Conservation (phyloP, 1,140 invertebrate genomes). For the Drosophila lacteicornis region DNA sequence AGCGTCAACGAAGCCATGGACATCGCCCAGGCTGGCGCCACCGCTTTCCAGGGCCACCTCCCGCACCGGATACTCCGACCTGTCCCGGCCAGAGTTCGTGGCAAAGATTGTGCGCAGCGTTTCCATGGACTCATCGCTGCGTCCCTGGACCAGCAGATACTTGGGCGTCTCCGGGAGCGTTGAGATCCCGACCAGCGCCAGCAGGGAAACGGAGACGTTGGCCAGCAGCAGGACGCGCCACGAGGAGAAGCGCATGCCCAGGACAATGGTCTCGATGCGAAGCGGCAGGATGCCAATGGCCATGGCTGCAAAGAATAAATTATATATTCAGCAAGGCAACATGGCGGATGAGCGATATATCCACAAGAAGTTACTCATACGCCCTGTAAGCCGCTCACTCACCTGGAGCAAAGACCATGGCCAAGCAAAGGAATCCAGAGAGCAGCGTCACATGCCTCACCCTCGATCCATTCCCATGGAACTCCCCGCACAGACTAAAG, state of each 20-base stretch:
- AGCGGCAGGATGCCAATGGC: conserved; percentile 88
- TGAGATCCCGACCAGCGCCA: conserved; percentile 86
- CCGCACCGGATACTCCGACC: conserved; percentile 62
- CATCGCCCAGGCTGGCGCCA: conserved; percentile 61
- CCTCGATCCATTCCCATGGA: conserved; percentile 86
- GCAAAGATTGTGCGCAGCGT: conserved; percentile 87
- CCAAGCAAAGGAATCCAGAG: conserved; percentile 88
- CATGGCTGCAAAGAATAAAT: conserved; percentile 85
- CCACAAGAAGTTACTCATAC: neutral
- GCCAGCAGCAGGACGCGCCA: conserved; percentile 89
- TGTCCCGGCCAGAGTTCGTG: conserved; percentile 86
- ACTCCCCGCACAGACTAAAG: conserved; percentile 89
- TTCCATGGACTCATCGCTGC: conserved; percentile 87
- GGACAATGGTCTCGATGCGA: conserved; percentile 85
- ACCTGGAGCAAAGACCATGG: conserved; percentile 89
- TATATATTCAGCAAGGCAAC: neutral
- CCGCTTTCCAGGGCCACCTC: conserved; percentile 44
- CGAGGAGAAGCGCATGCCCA: conserved; percentile 86
- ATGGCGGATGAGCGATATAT: too few relatives aligned
- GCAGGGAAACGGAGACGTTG: conserved; percentile 86
- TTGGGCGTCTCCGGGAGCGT: conserved; percentile 91
- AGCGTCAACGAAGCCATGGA: conserved; percentile 65
- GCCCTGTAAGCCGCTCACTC: conserved; percentile 20
- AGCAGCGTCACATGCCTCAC: conserved; percentile 86
- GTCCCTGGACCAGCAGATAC: conserved; percentile 89